phyloP scores from a whole-genome alignment of 2,113 vertebrate genomes.

The Sterrhoptilus dennistouni region DNA sequence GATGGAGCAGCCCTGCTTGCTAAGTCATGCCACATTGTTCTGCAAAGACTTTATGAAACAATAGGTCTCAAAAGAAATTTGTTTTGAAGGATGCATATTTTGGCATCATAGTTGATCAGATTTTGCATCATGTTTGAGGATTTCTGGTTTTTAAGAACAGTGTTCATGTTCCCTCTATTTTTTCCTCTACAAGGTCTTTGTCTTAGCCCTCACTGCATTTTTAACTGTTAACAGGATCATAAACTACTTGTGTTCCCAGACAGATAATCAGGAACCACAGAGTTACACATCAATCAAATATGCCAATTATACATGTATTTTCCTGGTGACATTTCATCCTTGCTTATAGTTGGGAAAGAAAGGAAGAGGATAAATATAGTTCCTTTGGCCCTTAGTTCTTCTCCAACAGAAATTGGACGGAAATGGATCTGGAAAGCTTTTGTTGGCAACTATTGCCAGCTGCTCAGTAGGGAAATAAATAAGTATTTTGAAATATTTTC shows the following conservation, averaged over 20 bases:
- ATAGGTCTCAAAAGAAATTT: not conserved
- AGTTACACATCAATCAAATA: not conserved
- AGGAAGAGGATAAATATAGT: not conserved
- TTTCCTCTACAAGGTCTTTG: not conserved
- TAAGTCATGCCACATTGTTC: not conserved
- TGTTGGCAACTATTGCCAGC: not conserved
- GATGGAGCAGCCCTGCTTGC: not conserved
- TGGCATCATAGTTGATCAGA: not conserved
- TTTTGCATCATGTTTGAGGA: not conserved
- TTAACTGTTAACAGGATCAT: not conserved
- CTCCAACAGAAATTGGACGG: not conserved
- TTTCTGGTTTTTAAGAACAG: not conserved
- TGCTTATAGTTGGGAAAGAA: not conserved
- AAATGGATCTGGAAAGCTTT: not conserved
- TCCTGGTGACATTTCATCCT: not conserved
- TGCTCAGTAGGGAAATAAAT: not conserved
- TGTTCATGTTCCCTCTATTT: rapidly evolving
- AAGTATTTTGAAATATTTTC: not conserved
- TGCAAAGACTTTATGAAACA: not conserved
- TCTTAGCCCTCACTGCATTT: not conserved
- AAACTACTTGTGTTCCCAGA: not conserved
- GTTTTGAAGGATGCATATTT: not conserved
- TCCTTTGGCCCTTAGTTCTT: not conserved
- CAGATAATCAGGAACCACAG: not conserved
- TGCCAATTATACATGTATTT: not conserved